These are phyloP conservation scores for Percina caprodes DNA, from an alignment of 2,113 vertebrate genomes.

Conservation along the genomic window DNA sequence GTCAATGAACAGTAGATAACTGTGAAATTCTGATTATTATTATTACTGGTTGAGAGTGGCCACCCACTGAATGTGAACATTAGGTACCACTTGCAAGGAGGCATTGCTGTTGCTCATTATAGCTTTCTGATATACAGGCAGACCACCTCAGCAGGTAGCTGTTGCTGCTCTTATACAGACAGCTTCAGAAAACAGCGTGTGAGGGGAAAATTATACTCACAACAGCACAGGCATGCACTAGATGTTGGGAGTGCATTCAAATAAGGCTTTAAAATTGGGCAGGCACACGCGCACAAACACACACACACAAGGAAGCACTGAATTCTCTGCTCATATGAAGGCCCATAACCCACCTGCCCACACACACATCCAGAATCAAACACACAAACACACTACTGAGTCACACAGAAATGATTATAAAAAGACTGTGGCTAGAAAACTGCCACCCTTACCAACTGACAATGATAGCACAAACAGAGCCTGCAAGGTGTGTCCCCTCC, in stretches of 20 bases:
- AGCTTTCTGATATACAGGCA: conserved; percentile 28
- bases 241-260: conserved; percentile 12
- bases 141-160: conserved; percentile 48
- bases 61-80: conserved; percentile 14
- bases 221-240: background rate
- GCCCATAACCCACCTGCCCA: conserved; percentile 39
- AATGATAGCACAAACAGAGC: conserved; percentile 46
- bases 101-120: conserved; percentile 66
- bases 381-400: conserved; percentile 62
- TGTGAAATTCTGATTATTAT: conserved; percentile 7
- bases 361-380: conserved; percentile 54
- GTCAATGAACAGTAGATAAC: background rate
- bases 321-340: conserved; percentile 24
- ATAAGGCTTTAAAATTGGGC: background rate
- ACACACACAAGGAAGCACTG: conserved; percentile 9
- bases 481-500: conserved; percentile 55
- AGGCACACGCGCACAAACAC: background rate
- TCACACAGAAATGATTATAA: conserved; percentile 52
- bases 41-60: conserved; percentile 13
- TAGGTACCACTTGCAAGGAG: conserved; percentile 37
- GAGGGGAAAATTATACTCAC: conserved; percentile 16
- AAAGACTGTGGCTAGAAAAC: conserved; percentile 39
- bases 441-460: conserved; percentile 23
- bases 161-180: conserved; percentile 42
- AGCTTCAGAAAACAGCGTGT: conserved; percentile 42